These are phyloP conservation scores for Mobula hypostoma DNA, from an alignment of 2,113 vertebrate genomes.

Conservation along the genomic window DNA sequence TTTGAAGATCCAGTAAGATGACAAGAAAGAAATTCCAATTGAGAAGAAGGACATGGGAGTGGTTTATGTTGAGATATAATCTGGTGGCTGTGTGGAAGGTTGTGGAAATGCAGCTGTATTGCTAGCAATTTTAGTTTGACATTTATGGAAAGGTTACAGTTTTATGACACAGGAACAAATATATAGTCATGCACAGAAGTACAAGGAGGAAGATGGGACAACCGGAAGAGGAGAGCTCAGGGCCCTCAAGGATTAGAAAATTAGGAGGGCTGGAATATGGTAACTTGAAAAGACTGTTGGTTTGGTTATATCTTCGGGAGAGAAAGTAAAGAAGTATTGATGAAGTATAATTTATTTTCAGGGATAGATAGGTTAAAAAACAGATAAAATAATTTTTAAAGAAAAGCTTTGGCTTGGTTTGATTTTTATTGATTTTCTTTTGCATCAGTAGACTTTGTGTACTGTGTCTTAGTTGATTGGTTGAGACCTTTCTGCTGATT, in stretches of 20 bases:
- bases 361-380: background rate
- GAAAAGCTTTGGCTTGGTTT: background rate
- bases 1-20: background rate
- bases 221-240: background rate
- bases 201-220: background rate
- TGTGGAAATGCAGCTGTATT: no score
- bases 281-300: background rate
- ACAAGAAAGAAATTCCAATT: background rate
- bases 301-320: background rate
- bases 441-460: background rate
- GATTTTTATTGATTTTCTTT: background rate
- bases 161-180: no score
- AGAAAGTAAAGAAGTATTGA: background rate
- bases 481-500: background rate
- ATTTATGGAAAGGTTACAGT: no score
- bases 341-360: background rate
- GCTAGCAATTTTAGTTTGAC: no score
- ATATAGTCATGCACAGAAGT: background rate
- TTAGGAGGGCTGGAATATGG: background rate
- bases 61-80: background rate
- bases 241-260: background rate
- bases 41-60: background rate
- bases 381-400: background rate
- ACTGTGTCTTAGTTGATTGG: background rate
- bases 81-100: background rate